Percentiles rank a stretch among this genome's conserved stretches.
Evolutionary conservation across 1,140 invertebrate genomes (phyloP).

Genomic region (Cyclargus thomasi): DNA sequence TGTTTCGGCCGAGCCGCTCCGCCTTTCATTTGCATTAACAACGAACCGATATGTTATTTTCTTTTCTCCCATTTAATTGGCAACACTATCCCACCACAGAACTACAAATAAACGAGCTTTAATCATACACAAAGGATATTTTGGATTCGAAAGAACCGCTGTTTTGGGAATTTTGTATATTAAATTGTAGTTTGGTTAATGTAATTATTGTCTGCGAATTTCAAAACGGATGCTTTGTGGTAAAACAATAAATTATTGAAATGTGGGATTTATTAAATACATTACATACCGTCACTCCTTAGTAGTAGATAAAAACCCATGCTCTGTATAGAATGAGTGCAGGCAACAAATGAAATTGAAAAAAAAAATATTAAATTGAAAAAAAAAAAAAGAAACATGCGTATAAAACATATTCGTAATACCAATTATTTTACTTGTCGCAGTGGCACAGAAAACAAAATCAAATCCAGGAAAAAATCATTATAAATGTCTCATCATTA

Average conservation of each 20-base stretch:
- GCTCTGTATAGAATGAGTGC: no score
- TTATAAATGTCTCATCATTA: not conserved
- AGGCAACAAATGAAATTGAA: no score
- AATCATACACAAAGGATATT: not conserved
- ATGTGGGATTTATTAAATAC: no score
- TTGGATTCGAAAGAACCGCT: not conserved
- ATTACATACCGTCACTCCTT: no score
- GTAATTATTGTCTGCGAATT: no score
- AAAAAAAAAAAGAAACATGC: not conserved
- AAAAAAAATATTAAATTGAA: no score
- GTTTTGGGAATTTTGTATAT: not conserved
- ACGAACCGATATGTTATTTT: constrained; percentile 1
- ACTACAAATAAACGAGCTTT: not conserved
- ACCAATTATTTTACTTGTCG: not conserved
- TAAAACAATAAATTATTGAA: no score
- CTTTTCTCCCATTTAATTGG: not conserved
- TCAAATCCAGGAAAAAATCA: not conserved
- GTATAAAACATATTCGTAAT: not conserved
- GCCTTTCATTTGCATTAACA: not conserved
- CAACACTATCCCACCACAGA: not conserved
- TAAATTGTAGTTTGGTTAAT: not conserved
- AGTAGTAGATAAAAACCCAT: no score
- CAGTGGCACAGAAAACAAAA: not conserved
- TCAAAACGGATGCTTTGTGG: no score
- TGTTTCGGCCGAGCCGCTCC: not conserved